phyloP scores from a whole-genome alignment of 2,888 invertebrate species.

The Acronicta leporina region DNA sequence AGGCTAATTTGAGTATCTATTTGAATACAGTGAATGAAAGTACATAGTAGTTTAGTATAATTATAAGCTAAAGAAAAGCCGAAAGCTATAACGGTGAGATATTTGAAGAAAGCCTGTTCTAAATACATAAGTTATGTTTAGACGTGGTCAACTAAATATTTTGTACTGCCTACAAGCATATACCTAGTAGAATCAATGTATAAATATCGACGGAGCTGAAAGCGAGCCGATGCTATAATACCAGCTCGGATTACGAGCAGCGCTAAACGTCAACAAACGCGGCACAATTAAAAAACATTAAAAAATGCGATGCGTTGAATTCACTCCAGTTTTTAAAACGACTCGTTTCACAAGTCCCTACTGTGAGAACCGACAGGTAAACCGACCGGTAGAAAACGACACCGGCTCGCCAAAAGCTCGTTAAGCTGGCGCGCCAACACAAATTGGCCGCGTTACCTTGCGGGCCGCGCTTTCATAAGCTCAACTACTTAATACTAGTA shows the following conservation, averaged over 20 bases:
- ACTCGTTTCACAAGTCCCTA: slow-evolving; percentile 86
- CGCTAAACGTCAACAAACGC: slow-evolving; percentile 74
- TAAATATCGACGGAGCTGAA: slow-evolving; percentile 40
- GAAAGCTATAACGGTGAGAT: slow-evolving; percentile 1
- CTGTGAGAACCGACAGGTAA: slow-evolving; percentile 85
- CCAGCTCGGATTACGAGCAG: slow-evolving; percentile 62
- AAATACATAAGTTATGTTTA: slow-evolving; percentile 5
- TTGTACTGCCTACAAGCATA: slow-evolving; percentile 24
- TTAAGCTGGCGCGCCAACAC: slow-evolving; percentile 64
- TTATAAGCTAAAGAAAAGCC: slow-evolving; percentile 12
- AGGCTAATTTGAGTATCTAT: too few species aligned
- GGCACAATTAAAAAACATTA: slow-evolving; percentile 82
- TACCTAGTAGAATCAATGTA: slow-evolving; percentile 28
- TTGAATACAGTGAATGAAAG: too few species aligned
- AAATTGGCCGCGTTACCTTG: slow-evolving; percentile 71
- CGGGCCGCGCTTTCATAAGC: slow-evolving; percentile 85
- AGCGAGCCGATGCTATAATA: slow-evolving; percentile 67
- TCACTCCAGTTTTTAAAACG: slow-evolving; percentile 88
- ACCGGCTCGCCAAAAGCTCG: slow-evolving; percentile 71
- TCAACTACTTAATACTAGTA: slow-evolving; percentile 71
- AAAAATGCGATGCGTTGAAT: slow-evolving; percentile 85
- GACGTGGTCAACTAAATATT: slow-evolving; percentile 23
- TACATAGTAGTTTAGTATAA: background rate
- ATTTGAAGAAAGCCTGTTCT: slow-evolving; percentile 12
- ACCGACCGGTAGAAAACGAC: slow-evolving; percentile 71